Evolutionary conservation across 2,797 vertebrate genomes (phyloP).

Genomic region (Syndactyla subalaris): DNA sequence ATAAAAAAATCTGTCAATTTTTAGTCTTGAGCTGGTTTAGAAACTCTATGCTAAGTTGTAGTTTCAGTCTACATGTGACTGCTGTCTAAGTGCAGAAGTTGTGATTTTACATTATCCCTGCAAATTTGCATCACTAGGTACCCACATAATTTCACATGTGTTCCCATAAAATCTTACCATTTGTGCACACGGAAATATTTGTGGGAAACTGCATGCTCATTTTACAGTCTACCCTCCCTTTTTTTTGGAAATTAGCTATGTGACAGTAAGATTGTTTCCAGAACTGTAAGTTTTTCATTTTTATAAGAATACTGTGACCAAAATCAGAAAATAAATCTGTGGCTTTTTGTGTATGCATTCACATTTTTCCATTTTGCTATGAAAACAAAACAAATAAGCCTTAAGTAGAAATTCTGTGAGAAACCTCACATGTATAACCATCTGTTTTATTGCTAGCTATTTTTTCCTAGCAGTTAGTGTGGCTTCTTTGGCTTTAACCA

Average conservation of each 20-base stretch:
- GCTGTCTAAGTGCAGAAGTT: not conserved
- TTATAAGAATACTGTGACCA: constrained; percentile 17
- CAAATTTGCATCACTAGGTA: not conserved
- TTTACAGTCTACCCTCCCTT: not conserved
- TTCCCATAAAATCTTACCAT: not conserved
- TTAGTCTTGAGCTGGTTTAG: not conserved
- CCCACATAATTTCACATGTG: not conserved
- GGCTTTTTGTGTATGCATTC: constrained; percentile 16
- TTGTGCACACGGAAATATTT: constrained; percentile 13
- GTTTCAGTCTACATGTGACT: not conserved
- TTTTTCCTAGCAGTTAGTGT: constrained; percentile 6
- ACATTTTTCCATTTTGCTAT: constrained; percentile 46
- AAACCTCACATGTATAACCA: constrained; percentile 49
- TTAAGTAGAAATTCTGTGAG: not conserved
- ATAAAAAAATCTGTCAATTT: not conserved
- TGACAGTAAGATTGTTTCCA: constrained; percentile 56
- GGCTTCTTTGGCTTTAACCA: constrained; percentile 55
- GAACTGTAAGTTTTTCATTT: constrained; percentile 46
- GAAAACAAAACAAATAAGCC: constrained; percentile 35
- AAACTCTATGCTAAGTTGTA: not conserved
- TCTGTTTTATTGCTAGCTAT: constrained; percentile 64
- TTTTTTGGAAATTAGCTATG: constrained; percentile 21
- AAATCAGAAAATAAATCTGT: constrained; percentile 51
- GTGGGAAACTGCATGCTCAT: not conserved
- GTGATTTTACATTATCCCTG: not conserved